Conservation (phyloP, 2,113 vertebrate genomes). For the Casuarius casuarius region DNA sequence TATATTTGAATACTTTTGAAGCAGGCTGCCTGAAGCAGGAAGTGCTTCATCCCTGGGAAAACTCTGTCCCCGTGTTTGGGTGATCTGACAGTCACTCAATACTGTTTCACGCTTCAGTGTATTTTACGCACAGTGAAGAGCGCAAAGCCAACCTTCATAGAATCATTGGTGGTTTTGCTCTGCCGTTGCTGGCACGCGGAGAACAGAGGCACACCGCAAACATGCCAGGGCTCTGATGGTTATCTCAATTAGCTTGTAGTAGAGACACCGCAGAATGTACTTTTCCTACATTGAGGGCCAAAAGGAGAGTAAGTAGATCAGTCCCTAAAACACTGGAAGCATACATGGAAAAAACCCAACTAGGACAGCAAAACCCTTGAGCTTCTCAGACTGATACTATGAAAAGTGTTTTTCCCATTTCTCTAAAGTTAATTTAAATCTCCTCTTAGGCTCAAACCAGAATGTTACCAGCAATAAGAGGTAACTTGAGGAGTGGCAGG, state of each 20-base stretch:
- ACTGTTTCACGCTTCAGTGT: background rate
- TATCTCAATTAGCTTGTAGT: background rate
- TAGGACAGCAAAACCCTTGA: background rate
- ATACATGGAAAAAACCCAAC: accelerated
- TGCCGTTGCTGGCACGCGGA: background rate
- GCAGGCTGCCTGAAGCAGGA: background rate
- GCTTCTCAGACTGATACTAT: background rate
- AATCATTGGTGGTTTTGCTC: background rate
- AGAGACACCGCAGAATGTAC: accelerated
- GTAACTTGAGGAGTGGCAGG: background rate
- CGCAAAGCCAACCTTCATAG: background rate
- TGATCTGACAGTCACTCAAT: background rate
- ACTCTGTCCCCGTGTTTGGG: accelerated
- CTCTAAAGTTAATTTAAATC: background rate
- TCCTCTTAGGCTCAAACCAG: background rate
- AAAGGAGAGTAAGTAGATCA: background rate
- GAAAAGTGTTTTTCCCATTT: background rate
- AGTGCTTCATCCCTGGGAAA: background rate
- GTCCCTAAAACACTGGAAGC: background rate
- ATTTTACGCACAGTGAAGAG: background rate
- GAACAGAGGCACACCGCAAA: background rate
- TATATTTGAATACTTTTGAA: background rate
- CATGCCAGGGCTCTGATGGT: accelerated
- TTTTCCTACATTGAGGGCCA: background rate
- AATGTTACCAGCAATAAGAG: background rate